These are phyloP conservation scores for Trichopria drosophilae DNA, from an alignment of 2,888 invertebrate species.

Conservation along the genomic window DNA sequence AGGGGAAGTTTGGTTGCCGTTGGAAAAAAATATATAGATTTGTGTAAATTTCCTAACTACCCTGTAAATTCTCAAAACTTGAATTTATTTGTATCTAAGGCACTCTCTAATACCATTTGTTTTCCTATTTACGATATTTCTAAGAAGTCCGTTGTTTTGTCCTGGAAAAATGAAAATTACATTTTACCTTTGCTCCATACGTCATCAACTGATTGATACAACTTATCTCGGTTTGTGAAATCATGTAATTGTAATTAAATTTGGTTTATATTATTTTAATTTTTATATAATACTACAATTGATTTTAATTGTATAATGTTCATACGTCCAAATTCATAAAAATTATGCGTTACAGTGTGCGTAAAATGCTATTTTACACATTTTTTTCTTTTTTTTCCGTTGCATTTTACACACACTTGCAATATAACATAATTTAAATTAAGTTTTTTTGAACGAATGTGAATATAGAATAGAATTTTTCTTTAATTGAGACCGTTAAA, in stretches of 20 bases:
- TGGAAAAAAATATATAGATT: not conserved
- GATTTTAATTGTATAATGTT: too few species aligned
- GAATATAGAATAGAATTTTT: too few species aligned
- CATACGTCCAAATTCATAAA: too few species aligned
- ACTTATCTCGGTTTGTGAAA: too few species aligned
- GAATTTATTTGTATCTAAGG: not conserved
- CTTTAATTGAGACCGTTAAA: too few species aligned
- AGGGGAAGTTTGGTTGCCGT: not conserved
- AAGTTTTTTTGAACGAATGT: not conserved
- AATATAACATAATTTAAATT: too few species aligned
- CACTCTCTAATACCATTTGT: not conserved
- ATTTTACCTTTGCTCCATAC: slow-evolving; percentile 1
- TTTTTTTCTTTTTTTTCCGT: too few species aligned
- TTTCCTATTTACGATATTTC: not conserved
- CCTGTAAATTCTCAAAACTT: slow-evolving; percentile 18
- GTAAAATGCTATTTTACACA: too few species aligned
- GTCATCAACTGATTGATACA: not conserved
- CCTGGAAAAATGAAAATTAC: not conserved
- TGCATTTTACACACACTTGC: too few species aligned
- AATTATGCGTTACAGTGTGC: too few species aligned
- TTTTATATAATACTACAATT: too few species aligned
- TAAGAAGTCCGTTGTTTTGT: not conserved
- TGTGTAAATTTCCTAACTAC: slow-evolving; percentile 1
- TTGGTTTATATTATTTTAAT: too few species aligned
- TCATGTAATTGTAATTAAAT: not conserved